Percentiles rank a stretch among this genome's conserved stretches.
phyloP scores from a whole-genome alignment of 2,888 invertebrate species.

The Apodemia duryi region DNA sequence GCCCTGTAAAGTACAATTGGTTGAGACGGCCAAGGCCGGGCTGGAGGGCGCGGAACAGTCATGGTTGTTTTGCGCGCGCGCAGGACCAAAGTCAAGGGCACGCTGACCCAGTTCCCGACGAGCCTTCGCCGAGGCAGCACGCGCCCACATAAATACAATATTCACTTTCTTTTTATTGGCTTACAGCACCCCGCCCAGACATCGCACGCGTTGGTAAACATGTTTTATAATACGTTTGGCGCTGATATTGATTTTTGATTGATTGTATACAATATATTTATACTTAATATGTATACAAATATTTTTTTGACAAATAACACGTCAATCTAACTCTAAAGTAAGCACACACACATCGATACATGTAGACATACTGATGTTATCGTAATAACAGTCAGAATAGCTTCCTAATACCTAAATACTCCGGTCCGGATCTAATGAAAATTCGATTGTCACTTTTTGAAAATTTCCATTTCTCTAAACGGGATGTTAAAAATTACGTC shows the following conservation, averaged over 20 bases:
- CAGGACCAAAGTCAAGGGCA: slow-evolving; percentile 54
- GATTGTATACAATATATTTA: no score
- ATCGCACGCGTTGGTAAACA: background rate
- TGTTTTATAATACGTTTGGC: background rate
- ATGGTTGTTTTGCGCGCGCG: slow-evolving; percentile 33
- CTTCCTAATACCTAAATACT: no score
- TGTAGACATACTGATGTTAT: no score
- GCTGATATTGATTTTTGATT: background rate
- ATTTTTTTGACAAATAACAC: no score
- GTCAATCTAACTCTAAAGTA: no score
- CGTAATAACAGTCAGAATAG: no score
- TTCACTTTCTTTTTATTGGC: slow-evolving; percentile 23
- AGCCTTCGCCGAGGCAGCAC: slow-evolving; percentile 49
- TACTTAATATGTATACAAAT: no score
- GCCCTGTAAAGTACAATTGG: slow-evolving; percentile 33
- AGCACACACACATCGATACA: no score
- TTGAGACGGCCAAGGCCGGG: slow-evolving; percentile 36
- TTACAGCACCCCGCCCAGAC: slow-evolving; percentile 18
- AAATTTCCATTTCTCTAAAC: no score
- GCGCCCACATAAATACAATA: slow-evolving; percentile 32
- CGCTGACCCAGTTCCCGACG: slow-evolving; percentile 58
- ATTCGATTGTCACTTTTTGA: no score
- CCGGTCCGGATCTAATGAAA: no score
- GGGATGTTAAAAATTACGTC: no score
- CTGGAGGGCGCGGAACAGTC: slow-evolving; percentile 24